A percentile compares a stretch with the other conserved stretches of the same genome.
Conservation (phyloP, 2,797 vertebrate species). For the Clamator glandarius region DNA sequence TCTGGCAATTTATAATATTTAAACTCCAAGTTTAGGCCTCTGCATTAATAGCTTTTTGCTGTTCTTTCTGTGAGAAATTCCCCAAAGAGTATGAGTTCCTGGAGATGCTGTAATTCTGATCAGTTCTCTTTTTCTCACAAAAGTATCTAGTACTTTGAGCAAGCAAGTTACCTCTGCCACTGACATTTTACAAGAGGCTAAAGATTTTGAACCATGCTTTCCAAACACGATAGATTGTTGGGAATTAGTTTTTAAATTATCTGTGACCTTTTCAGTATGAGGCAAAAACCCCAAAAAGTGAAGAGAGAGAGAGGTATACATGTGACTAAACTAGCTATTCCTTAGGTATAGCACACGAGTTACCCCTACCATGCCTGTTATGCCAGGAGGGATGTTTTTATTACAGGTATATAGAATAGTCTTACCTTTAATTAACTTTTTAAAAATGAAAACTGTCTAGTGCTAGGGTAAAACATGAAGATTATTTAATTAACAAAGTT, state of each 20-base stretch:
- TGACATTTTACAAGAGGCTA: not conserved
- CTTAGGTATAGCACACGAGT: not conserved
- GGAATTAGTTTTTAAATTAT: not conserved
- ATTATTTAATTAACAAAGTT: not conserved
- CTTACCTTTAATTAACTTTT: not conserved
- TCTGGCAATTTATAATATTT: not conserved
- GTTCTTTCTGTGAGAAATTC: not conserved
- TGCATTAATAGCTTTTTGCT: not conserved
- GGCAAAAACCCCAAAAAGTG: not conserved
- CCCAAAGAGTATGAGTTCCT: not conserved
- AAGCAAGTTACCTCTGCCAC: not conserved
- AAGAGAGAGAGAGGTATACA: not conserved
- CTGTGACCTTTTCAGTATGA: not conserved
- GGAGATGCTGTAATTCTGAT: not conserved
- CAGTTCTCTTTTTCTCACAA: not conserved
- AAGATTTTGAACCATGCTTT: not conserved
- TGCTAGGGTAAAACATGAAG: not conserved
- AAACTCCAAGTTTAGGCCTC: not conserved
- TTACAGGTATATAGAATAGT: not conserved
- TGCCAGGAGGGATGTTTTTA: not conserved
- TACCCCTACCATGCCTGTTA: not conserved
- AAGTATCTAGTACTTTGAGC: not conserved
- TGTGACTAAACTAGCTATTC: not conserved
- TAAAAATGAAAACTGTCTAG: not conserved
- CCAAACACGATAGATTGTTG: not conserved